Evolutionary conservation across 2,113 vertebrate genomes (phyloP).

Genomic region (Gymnobelideus leadbeateri): DNA sequence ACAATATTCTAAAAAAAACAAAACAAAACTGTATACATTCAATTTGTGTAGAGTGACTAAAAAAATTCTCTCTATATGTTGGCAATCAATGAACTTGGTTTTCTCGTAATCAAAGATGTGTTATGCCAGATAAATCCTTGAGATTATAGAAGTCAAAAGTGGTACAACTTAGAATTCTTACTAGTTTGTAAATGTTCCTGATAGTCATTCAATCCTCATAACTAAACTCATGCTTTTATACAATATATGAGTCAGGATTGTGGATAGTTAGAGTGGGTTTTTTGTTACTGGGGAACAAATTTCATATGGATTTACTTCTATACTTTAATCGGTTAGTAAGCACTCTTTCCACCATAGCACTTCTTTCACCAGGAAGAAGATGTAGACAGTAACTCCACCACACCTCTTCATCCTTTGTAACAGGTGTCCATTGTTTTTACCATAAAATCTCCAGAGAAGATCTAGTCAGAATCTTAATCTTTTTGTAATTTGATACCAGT

Average conservation of each 20-base stretch:
- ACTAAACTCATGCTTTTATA: not conserved
- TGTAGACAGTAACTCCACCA: not conserved
- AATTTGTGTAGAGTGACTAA: not conserved
- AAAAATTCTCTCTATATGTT: not conserved
- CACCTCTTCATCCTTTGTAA: not conserved
- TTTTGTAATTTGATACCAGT: not conserved
- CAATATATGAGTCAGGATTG: not conserved
- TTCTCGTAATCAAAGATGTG: not conserved
- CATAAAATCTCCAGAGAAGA: not conserved
- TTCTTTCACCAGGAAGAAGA: not conserved
- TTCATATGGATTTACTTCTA: not conserved
- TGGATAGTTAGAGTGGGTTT: not conserved
- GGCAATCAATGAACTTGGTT: not conserved
- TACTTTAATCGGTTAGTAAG: not conserved
- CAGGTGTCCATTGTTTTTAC: not conserved
- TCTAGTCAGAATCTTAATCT: not conserved
- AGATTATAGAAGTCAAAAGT: not conserved
- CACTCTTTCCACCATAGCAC: not conserved
- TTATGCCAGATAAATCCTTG: not conserved
- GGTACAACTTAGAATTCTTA: not conserved
- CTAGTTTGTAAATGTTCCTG: not conserved
- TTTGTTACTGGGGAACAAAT: not conserved
- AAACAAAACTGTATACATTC: not conserved
- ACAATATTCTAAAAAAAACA: not conserved
- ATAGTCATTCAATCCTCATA: not conserved